Conservation (phyloP, 2,888 invertebrate species). For the Uloborus plumipes region DNA sequence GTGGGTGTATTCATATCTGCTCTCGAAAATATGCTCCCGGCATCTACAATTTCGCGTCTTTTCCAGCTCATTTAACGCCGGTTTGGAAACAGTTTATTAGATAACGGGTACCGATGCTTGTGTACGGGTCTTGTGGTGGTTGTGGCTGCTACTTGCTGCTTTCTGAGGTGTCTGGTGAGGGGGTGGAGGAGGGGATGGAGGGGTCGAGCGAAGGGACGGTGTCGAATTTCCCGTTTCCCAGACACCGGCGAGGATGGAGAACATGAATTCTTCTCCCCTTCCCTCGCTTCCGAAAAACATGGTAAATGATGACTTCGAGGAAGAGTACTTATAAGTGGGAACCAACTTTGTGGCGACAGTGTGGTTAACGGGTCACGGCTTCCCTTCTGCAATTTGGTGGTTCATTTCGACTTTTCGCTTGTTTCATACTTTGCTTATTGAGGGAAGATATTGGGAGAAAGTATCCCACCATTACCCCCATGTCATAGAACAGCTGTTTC, state of each 20-base stretch:
- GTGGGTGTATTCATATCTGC: slow-evolving; percentile 60
- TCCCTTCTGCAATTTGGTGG: too few relatives aligned
- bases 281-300: too few relatives aligned
- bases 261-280: too few relatives aligned
- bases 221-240: slow-evolving; percentile 49
- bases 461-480: too few relatives aligned
- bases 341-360: too few relatives aligned
- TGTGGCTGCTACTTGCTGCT: slow-evolving; percentile 10
- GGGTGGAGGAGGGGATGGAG: slow-evolving; percentile 14
- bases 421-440: too few relatives aligned
- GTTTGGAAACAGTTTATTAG: slow-evolving; percentile 61
- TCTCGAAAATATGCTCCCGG: slow-evolving; percentile 55
- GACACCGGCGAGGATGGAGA: neutral
- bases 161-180: slow-evolving; percentile 24
- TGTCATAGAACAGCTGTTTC: too few relatives aligned
- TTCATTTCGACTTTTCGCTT: too few relatives aligned
- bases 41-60: slow-evolving; percentile 61
- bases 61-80: slow-evolving; percentile 59
- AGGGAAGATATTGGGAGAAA: too few relatives aligned
- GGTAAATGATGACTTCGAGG: too few relatives aligned
- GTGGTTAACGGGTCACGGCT: too few relatives aligned
- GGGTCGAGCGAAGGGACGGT: slow-evolving; percentile 19
- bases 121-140: slow-evolving; percentile 1
- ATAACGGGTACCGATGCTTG: slow-evolving; percentile 37
- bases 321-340: too few relatives aligned